These are phyloP conservation scores for Dolichoris vasculosae DNA, from an alignment of 1,140 invertebrate genomes.

Conservation along the genomic window DNA sequence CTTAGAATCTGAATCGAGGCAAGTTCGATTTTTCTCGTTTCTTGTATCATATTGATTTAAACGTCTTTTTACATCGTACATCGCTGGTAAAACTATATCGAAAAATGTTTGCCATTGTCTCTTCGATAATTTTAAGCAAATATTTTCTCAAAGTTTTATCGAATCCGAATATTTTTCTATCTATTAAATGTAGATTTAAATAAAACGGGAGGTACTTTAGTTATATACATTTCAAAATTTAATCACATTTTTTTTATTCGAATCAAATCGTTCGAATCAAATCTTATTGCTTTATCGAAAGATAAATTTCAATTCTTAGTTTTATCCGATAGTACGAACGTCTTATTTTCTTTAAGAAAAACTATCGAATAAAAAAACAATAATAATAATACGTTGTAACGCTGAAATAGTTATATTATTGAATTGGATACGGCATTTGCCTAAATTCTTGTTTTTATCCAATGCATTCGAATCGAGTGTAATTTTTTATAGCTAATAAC, in stretches of 20 bases:
- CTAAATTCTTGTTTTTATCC: background rate
- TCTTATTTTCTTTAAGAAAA: background rate
- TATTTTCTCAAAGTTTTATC: background rate
- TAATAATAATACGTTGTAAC: background rate
- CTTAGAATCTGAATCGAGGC: background rate
- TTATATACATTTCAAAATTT: no score
- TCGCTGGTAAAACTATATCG: background rate
- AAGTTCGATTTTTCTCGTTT: background rate
- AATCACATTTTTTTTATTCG: no score
- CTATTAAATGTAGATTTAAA: no score
- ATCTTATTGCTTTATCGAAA: background rate
- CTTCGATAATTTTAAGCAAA: background rate
- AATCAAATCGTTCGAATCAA: background rate
- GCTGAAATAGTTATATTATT: background rate
- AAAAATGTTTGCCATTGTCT: background rate
- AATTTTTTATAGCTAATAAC: no score
- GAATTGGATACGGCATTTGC: no score
- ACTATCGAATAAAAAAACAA: background rate
- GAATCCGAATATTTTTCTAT: background rate
- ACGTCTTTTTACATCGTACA: background rate
- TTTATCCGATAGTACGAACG: no score
- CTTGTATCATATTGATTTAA: background rate
- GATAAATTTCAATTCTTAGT: no score
- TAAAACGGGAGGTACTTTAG: no score
- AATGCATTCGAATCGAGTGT: no score